Base-by-base conservation (phyloP, 2,888 invertebrate genomes). In the Mimachlamys varia region DNA sequence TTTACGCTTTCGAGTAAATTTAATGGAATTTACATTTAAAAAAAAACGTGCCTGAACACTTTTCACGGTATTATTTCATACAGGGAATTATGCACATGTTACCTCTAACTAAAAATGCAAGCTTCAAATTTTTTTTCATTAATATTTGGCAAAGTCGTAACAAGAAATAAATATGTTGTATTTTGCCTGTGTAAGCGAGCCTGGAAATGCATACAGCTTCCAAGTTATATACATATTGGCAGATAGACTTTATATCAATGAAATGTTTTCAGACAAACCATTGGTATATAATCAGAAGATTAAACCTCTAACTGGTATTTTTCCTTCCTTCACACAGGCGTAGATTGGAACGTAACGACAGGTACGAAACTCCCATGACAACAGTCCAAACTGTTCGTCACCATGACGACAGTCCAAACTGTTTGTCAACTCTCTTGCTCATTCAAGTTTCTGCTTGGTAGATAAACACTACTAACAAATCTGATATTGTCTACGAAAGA, bases 371-470 rank as follows among this genome's bases (percentile, higher is more conserved):
- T 58, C 58, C 58, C 58, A 58, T 58, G 76, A 76, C 76, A 27
- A 76, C 15, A 15, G 76, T 33, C 76, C 7, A 76, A 76, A 33
- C 76, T 76, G 76, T 76, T 76, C 15, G 76, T 76, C 76, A 15
- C 58, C 58, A 58, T 58, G 76, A 76, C 76, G 27, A 76, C 15
- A 15, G 76, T 33, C 76, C 7, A 76, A 76, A 33, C 76, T 76
- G 76, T 76, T 76, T 33, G 76, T 76, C 76, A 15, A 76, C 27
- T 76, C 76, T 76, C 76, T 76, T 76, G 76, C 76, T 76, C 76
- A 76, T 33, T 76, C 76, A 76, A 76, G 76, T 33, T 58, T 76
- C 76, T 76, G 76, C 76, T 76, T 76, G 0, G 27, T 76, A 76
- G 76, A 33, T 76, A 27, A 76, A 76, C 76, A 76, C 76, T 76